phyloP scores from a whole-genome alignment of 1,140 invertebrate species.

The Elymnias hypermnestra region DNA sequence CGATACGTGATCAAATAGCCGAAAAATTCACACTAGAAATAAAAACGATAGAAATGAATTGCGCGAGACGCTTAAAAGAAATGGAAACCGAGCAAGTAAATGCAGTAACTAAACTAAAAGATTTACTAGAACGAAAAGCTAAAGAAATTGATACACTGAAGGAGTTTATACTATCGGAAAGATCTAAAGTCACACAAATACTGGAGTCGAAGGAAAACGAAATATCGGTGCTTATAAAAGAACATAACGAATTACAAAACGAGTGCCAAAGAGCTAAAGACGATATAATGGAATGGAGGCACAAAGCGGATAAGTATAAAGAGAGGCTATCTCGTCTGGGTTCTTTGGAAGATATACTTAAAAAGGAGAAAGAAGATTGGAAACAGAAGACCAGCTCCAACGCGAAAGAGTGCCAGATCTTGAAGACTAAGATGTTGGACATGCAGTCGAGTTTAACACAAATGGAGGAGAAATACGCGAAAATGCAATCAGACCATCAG shows the following conservation, averaged over 20 bases:
- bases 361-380: slow-evolving; percentile 52
- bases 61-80: slow-evolving; percentile 65
- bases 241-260: slow-evolving; percentile 51
- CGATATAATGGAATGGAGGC: slow-evolving; percentile 40
- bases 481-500: slow-evolving; percentile 49
- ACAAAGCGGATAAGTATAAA: slow-evolving; percentile 54
- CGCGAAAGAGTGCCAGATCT: slow-evolving; percentile 42
- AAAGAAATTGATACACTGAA: slow-evolving; percentile 76
- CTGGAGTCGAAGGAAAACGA: slow-evolving; percentile 66
- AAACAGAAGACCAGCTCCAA: slow-evolving; percentile 37
- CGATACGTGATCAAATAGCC: slow-evolving; percentile 76
- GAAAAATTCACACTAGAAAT: slow-evolving; percentile 77
- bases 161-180: slow-evolving; percentile 74
- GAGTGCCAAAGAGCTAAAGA: slow-evolving; percentile 56
- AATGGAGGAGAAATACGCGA: slow-evolving; percentile 40
- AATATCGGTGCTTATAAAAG: slow-evolving; percentile 60
- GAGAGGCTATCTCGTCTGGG: slow-evolving; percentile 40
- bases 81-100: slow-evolving; percentile 66
- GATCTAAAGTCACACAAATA: slow-evolving; percentile 73
- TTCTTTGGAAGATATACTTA: slow-evolving; percentile 45
- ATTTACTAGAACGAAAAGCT: slow-evolving; percentile 73
- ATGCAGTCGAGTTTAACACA: slow-evolving; percentile 40
- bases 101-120: slow-evolving; percentile 61
- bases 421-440: slow-evolving; percentile 43
- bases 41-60: slow-evolving; percentile 72